Base-by-base conservation (phyloP, 2,888 invertebrate genomes). In the Gortyna flavago region DNA sequence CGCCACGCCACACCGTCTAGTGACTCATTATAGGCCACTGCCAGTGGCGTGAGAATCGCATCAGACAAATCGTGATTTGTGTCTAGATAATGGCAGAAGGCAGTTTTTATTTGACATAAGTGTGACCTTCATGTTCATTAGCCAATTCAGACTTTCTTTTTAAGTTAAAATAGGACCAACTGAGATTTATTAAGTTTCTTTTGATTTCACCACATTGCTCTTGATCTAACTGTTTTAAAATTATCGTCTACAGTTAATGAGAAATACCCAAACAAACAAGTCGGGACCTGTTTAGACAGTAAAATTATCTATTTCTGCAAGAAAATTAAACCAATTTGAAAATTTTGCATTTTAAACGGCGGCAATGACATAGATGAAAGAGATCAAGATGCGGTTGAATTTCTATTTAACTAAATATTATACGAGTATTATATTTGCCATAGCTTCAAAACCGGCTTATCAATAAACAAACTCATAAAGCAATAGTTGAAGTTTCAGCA, bases 61-160 rank as follows among this genome's bases (percentile, higher is more conserved):
- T 91, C 91, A 92, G 88, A 87, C 87, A 88, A 86, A 90, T 92
- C 90, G 90, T 92, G 91, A 92, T 90, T 89, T 89, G 88, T 92
- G 88, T 92, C 90, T 89, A 92, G 88, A 91, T 92, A 91, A 92
- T 92, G 89, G 85, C 85, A 89, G 90, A 88, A 89, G 89, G 89
- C 89, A 89, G 88, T 87, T 91, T 92, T 91, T 90, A 91, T 91
- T 90, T 91, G 91, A 90, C 90, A 88, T 89, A 90, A 90, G 90
- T 89, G 90, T 89, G 89, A 90, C 88, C 90, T 89, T 91, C 89
- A 90, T 85, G 82, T 88, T 85, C 84, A 89, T 91, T 91, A 89
- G 86, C 85, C 87, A 84, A 88, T 89, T 90, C 78, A 88, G 84
- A 92, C 92, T 93, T 93, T 93, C 92, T 91, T 87, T 91, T 90